phyloP scores from a whole-genome alignment of 2,888 invertebrate species.

The Tiliacea aurago region DNA sequence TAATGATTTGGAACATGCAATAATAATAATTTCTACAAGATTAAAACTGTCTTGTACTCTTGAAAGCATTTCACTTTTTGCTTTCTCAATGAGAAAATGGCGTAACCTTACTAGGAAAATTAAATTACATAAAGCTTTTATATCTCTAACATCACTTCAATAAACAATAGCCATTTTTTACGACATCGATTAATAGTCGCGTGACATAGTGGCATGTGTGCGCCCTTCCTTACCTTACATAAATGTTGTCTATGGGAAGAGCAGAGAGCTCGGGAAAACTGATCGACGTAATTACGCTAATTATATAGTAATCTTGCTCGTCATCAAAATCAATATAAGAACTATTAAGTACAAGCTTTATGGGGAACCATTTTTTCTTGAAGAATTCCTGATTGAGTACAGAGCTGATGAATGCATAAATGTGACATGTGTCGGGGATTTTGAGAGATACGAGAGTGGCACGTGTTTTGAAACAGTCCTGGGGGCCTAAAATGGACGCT shows the following conservation, averaged over 20 bases:
- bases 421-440: background rate
- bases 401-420: background rate
- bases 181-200: constrained; percentile 24
- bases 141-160: constrained; percentile 18
- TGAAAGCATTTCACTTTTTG: background rate
- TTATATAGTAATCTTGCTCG: constrained; percentile 39
- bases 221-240: constrained; percentile 43
- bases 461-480: background rate
- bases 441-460: too few relatives aligned
- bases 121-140: constrained; percentile 18
- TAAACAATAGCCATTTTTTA: constrained; percentile 28
- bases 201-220: constrained; percentile 38
- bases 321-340: constrained; percentile 46
- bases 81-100: constrained; percentile 5
- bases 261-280: constrained; percentile 34
- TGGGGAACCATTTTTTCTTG: background rate
- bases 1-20: too few relatives aligned
- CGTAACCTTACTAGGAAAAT: constrained; percentile 21
- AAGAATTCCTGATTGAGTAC: background rate
- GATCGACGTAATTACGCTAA: constrained; percentile 44
- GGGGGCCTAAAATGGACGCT: too few relatives aligned
- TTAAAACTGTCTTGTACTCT: background rate
- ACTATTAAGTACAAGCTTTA: constrained; percentile 13
- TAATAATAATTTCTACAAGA: too few relatives aligned
- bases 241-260: constrained; percentile 38